Evolutionary conservation across 2,797 vertebrate genomes (phyloP).

Genomic region (Picus viridis): DNA sequence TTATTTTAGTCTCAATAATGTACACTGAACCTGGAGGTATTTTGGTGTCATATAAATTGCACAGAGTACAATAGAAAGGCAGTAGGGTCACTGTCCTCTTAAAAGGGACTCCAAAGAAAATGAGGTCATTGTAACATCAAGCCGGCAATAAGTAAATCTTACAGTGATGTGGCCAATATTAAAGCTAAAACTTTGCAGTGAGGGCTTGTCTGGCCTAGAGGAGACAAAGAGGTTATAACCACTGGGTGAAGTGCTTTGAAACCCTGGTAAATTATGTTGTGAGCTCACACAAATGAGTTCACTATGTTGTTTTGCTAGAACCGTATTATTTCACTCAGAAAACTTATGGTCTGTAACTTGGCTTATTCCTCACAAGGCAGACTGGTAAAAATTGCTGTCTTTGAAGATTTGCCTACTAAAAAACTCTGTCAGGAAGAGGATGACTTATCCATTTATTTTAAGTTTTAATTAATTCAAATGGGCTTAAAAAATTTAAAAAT

Average conservation of each 20-base stretch:
- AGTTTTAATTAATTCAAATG: neutral
- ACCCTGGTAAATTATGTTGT: neutral
- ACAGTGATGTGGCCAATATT: neutral
- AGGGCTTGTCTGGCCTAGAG: slow-evolving; percentile 22
- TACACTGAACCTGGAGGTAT: neutral
- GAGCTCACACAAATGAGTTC: neutral
- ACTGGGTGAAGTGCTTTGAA: neutral
- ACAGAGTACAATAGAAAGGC: neutral
- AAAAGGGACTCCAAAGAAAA: slow-evolving; percentile 14
- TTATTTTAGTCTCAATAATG: neutral
- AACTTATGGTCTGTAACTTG: neutral
- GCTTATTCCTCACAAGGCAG: neutral
- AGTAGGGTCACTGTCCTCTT: slow-evolving; percentile 1
- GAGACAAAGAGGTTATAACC: slow-evolving; percentile 6
- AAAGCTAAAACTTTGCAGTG: neutral
- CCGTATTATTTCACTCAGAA: neutral
- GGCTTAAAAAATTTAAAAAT: neutral
- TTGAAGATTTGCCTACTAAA: neutral
- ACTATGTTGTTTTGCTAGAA: neutral
- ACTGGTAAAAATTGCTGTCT: neutral
- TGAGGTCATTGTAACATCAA: neutral
- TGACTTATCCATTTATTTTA: neutral
- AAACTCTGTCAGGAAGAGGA: neutral
- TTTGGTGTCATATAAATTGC: slow-evolving; percentile 25
- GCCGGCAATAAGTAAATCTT: slow-evolving; percentile 32